These are phyloP conservation scores for Galbula dea DNA, from an alignment of 2,113 vertebrate genomes.

Conservation along the genomic window DNA sequence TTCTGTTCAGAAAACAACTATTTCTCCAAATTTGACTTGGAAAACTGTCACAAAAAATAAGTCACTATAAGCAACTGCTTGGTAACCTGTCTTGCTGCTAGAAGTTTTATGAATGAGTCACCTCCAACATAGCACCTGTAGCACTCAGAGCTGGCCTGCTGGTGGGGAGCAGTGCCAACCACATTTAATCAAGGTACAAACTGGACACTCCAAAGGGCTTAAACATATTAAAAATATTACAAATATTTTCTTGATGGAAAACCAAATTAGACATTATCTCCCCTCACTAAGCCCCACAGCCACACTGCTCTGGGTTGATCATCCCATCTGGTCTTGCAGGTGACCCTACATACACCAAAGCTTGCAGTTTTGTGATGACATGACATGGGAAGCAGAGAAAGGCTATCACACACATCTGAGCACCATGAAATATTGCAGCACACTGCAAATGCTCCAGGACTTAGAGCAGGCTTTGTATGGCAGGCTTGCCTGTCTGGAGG, in stretches of 20 bases:
- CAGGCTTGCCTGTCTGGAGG: neutral
- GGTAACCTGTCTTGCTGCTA: neutral
- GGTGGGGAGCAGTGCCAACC: too few relatives aligned
- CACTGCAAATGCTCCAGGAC: neutral
- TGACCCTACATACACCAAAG: accelerated
- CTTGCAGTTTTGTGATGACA: neutral
- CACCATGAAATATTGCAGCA: neutral
- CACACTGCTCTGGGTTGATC: neutral
- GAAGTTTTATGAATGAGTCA: neutral
- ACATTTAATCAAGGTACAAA: neutral
- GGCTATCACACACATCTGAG: neutral
- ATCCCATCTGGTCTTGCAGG: neutral
- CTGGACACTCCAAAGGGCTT: neutral
- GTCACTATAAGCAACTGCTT: neutral
- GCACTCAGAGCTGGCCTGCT: neutral
- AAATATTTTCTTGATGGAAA: neutral
- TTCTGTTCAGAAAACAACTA: neutral
- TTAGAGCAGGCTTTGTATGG: too few relatives aligned
- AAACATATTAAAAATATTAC: neutral
- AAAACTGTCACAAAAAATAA: neutral
- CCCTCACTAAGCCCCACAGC: neutral
- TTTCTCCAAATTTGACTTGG: neutral
- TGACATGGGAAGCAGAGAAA: neutral
- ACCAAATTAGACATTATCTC: neutral
- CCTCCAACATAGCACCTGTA: too few relatives aligned